Percentiles rank a stretch among this genome's conserved stretches.
These are phyloP conservation scores for Trochalopteron elliotii DNA, from an alignment of 2,113 vertebrate genomes.

Conservation along the genomic window DNA sequence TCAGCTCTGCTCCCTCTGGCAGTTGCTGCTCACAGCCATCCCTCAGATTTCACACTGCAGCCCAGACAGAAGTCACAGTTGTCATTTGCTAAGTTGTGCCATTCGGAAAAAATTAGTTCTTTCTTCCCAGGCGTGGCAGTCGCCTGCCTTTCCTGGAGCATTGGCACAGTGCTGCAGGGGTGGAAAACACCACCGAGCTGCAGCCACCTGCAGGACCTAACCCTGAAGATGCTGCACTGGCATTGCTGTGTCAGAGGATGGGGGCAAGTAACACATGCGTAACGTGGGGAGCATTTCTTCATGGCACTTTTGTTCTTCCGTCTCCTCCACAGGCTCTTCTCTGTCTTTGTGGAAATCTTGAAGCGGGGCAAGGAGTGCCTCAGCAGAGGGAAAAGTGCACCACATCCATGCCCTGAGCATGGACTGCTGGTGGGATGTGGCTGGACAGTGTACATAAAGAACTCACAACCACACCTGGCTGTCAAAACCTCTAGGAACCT, in stretches of 20 bases:
- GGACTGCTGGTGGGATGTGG: rapidly evolving
- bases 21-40: constrained; percentile 27
- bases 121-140: not conserved
- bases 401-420: not conserved
- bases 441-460: not conserved
- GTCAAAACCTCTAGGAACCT: not conserved
- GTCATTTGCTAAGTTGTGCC: not conserved
- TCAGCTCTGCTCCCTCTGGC: constrained; percentile 1
- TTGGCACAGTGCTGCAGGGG: rapidly evolving
- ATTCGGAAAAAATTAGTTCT: not conserved
- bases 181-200: not conserved
- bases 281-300: rapidly evolving
- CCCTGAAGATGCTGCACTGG: not conserved
- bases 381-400: rapidly evolving
- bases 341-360: not conserved
- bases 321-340: not conserved
- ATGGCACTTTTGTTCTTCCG: not conserved
- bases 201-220: not conserved
- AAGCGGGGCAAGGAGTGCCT: rapidly evolving
- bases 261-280: rapidly evolving
- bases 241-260: not conserved
- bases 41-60: not conserved
- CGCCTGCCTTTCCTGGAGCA: rapidly evolving
- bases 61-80: constrained; percentile 29
- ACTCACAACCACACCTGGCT: not conserved